Evolutionary conservation across 2,797 vertebrate species (phyloP), one percentile per base, ranked within the genome.

Genomic region (Malacoctenus gilli): DNA sequence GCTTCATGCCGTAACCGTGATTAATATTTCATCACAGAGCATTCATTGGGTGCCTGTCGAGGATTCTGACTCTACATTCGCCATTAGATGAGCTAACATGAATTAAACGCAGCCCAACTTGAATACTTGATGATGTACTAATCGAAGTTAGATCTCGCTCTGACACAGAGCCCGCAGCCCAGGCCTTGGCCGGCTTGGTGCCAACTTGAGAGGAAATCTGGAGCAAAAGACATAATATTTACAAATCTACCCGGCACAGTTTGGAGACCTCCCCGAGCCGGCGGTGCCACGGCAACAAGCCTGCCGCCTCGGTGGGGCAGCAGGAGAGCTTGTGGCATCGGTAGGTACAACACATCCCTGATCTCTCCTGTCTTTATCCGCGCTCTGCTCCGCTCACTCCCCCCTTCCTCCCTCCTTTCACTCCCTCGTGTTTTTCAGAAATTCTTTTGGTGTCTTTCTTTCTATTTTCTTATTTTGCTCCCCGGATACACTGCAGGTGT

Each of bases 1-100:
- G 93, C 93, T 93, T 92, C 91, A 68, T 94, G 93, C 93, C 91
- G 91, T 94, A 95, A 94, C 94, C 88, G 83, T 73, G 87, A 95
- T 98, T 93, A 97, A 98, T 98, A 95, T 98, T 98, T 98, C 91
- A 98, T 98, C 94, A 95, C 90, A 96, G 91, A 92, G 93, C 94
- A 94, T 94, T 94, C 92, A 93, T 93, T 92, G 93, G 93, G 91
- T 87, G 94, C 93, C 95, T 93, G 93, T 91, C 87, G 93, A 96
- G 94, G 90, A 91, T 95, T 95, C 94, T 91, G 92, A 84, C 87
- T 91, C 85, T 80, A 91, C 91, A 77, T 91, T 88, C 79, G 86
- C 90, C 83, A 91, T 91, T 93, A 95, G 92, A 93, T 89, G 92
- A 93, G 85, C 92, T 93, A 94, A 94, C 93, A 94, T 90, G 93